A percentile compares a stretch with the other conserved stretches of the same genome.
Evolutionary conservation across 2,888 invertebrate species (phyloP).

Genomic region (Heliconius sara): DNA sequence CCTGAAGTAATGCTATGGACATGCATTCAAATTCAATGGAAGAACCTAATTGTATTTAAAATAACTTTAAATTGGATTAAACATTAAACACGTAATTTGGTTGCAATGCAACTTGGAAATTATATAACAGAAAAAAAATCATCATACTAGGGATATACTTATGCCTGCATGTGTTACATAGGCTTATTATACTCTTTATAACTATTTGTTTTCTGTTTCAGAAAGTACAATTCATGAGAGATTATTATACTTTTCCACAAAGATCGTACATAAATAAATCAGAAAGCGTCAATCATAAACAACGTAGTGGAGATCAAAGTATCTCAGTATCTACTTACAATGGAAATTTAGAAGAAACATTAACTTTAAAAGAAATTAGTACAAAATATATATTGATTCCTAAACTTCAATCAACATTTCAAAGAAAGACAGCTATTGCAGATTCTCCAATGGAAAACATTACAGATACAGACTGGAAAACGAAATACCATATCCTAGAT

Average conservation of each 20-base stretch:
- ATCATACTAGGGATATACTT: too few relatives aligned
- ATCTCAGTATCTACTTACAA: not conserved
- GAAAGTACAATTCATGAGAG: not conserved
- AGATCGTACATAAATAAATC: not conserved
- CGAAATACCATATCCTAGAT: conserved; percentile 75
- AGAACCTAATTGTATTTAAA: not conserved
- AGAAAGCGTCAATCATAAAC: conserved; percentile 6
- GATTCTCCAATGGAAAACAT: conserved; percentile 26
- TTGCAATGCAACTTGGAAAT: too few relatives aligned
- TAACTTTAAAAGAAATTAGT: conserved; percentile 68
- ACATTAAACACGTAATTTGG: not conserved
- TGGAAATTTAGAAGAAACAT: conserved; percentile 49
- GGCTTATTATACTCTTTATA: not conserved
- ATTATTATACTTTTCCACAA: conserved; percentile 19
- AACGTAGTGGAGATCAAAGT: not conserved
- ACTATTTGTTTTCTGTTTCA: not conserved
- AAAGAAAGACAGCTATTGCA: conserved; percentile 48
- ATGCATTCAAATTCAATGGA: not conserved
- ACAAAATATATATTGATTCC: conserved; percentile 78
- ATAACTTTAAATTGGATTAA: not conserved
- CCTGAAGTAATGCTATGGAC: too few relatives aligned
- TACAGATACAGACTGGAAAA: conserved; percentile 70
- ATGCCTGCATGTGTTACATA: not conserved
- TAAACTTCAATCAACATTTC: conserved; percentile 54
- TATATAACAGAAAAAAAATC: too few relatives aligned